A percentile compares a stretch with the other conserved stretches of the same genome.
Evolutionary conservation across 2,888 invertebrate genomes (phyloP).

Genomic region (Taphrorychus bicolor): DNA sequence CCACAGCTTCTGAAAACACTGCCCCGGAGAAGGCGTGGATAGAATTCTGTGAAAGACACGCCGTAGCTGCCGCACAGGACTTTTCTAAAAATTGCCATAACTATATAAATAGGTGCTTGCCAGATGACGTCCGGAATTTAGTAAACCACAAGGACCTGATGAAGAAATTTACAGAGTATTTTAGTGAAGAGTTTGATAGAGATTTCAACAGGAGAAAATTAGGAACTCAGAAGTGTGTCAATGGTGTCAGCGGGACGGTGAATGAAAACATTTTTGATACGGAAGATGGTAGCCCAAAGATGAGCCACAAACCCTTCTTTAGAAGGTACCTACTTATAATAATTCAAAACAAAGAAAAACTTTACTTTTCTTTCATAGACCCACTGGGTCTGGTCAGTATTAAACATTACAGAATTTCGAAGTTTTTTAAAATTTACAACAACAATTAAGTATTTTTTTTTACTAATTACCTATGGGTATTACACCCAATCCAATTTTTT

Average conservation of each 20-base stretch:
- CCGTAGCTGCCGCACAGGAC: conserved; percentile 82
- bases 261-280: conserved; percentile 69
- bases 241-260: conserved; percentile 48
- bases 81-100: conserved; percentile 87
- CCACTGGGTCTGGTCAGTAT: too few species aligned
- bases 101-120: conserved; percentile 74
- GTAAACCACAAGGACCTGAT: conserved; percentile 81
- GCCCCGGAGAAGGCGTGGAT: conserved; percentile 64
- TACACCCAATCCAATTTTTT: too few species aligned
- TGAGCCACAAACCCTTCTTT: conserved; percentile 83
- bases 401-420: too few species aligned
- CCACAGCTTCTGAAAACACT: conserved; percentile 28
- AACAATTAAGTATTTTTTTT: too few species aligned
- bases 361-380: too few species aligned
- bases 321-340: too few species aligned
- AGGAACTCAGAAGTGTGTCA: conserved; percentile 59
- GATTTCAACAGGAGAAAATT: conserved; percentile 71
- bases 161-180: conserved; percentile 83
- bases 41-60: conserved; percentile 88
- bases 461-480: too few species aligned
- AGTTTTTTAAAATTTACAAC: too few species aligned
- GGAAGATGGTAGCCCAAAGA: conserved; percentile 80
- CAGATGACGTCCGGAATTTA: conserved; percentile 70
- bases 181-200: conserved; percentile 84
- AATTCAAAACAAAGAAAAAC: too few species aligned